Base-by-base conservation (phyloP, 2,113 vertebrate genomes). In the Malurus melanocephalus region DNA sequence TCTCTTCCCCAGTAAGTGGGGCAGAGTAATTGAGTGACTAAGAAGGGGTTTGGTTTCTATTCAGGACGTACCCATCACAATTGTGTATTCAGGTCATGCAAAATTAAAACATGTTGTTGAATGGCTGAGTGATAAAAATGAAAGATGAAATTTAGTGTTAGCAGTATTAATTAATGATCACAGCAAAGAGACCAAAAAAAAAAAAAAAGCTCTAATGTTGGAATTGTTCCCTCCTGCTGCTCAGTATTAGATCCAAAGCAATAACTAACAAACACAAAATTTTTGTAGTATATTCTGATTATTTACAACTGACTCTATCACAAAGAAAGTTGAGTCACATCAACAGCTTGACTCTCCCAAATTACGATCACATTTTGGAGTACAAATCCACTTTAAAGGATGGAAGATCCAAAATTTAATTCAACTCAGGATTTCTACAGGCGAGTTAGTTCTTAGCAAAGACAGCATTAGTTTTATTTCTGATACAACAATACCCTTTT, bases 1-100 rank as follows among this genome's bases (percentile, higher is more conserved):
- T 43, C 5, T 17, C 5, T 6, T 48, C 9, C 2, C 1, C 1
- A 7, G 0, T 30, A 51, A 68, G 13, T 49, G 19, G 18, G 27
- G 16, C 62, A 68, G 46, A 76, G 26, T 43, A 17, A 69, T 19
- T 2, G 3, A 85, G 15, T 4, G 0, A 23, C 51, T 88, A n/a
- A 3, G 3, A 33, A 18, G 23, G 18, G 48, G 8, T 24, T 61
- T 77, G 27, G 24, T 6, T 65, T 69, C 64, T 45, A 57, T 24
- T 23, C 24, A 45, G 23, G 27, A 10, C 11, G 9, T 56, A 10
- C 14, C 27, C 55, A 56, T 24, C 35, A 35, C 19, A 52, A 24
- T 5, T 33, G 21, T 28, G 10, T 62, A 38, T 46, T 78, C 65
- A 56, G 16, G 24, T 45, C 42, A 7, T 48, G 35, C n/a, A 71